phyloP scores from a whole-genome alignment of 2,797 vertebrate species.

The Enteromius fasciolatus region DNA sequence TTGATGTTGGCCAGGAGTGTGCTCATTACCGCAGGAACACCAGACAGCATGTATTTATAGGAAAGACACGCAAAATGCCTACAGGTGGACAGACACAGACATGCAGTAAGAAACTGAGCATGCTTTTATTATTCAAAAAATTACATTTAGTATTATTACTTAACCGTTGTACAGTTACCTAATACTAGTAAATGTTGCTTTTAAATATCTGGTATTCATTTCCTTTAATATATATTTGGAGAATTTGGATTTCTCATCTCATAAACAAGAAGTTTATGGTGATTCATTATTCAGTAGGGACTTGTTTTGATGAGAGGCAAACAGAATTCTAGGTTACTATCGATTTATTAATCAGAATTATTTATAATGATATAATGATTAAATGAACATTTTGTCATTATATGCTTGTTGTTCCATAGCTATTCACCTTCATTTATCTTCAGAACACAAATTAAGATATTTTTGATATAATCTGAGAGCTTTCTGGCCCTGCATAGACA shows the following conservation, averaged over 20 bases:
- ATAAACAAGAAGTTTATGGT: background rate
- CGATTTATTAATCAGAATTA: background rate
- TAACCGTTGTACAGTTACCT: background rate
- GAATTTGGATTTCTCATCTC: background rate
- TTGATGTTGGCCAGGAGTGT: slow-evolving; percentile 98
- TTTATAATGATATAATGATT: too few species aligned
- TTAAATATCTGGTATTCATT: background rate
- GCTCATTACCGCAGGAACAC: slow-evolving; percentile 94
- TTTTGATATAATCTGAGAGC: background rate
- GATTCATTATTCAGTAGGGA: background rate
- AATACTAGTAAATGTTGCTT: background rate
- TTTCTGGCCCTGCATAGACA: background rate
- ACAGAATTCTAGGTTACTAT: background rate
- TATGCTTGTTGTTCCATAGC: background rate
- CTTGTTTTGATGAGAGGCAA: too few species aligned
- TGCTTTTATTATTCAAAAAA: background rate
- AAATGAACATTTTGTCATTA: too few species aligned
- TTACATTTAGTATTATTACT: background rate
- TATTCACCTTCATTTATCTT: background rate
- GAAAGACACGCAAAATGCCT: slow-evolving; percentile 98
- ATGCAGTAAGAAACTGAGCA: background rate
- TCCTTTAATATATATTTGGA: background rate
- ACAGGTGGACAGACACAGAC: slow-evolving; percentile 35
- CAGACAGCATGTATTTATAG: slow-evolving; percentile 95
- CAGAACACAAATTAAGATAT: background rate